phyloP scores from a whole-genome alignment of 1,140 invertebrate species.

The Drosophila oshimai region DNA sequence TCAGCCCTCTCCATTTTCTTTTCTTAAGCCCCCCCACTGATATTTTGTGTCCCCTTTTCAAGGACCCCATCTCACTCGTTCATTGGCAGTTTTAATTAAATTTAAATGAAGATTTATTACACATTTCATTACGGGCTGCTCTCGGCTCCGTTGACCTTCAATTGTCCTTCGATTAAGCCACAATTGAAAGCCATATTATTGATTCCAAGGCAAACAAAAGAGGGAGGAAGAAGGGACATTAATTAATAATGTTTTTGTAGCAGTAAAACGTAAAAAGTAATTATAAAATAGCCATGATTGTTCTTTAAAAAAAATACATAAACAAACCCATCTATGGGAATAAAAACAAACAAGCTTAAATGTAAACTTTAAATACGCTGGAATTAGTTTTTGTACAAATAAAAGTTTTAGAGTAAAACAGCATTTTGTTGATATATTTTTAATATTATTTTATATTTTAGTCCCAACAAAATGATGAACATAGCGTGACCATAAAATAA shows the following conservation, averaged over 20 bases:
- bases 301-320: too few relatives aligned
- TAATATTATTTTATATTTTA: too few relatives aligned
- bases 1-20: background rate
- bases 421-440: too few relatives aligned
- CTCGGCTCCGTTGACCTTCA: constrained; percentile 46
- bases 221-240: background rate
- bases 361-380: too few relatives aligned
- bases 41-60: constrained; percentile 24
- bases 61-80: background rate
- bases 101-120: constrained; percentile 72
- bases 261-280: too few relatives aligned
- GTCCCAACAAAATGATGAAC: too few relatives aligned
- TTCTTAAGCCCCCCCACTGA: background rate
- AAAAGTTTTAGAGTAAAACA: too few relatives aligned
- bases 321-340: too few relatives aligned
- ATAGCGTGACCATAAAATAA: too few relatives aligned
- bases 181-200: constrained; percentile 8
- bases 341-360: too few relatives aligned
- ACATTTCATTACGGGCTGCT: constrained; percentile 27
- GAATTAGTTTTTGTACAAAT: too few relatives aligned
- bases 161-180: constrained; percentile 45
- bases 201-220: background rate
- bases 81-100: constrained; percentile 65
- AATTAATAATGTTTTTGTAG: background rate
- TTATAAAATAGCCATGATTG: too few relatives aligned